A percentile compares a stretch with the other conserved stretches of the same genome.
These are phyloP conservation scores for Crematogaster levior DNA, from an alignment of 2,888 invertebrate species.

Conservation along the genomic window DNA sequence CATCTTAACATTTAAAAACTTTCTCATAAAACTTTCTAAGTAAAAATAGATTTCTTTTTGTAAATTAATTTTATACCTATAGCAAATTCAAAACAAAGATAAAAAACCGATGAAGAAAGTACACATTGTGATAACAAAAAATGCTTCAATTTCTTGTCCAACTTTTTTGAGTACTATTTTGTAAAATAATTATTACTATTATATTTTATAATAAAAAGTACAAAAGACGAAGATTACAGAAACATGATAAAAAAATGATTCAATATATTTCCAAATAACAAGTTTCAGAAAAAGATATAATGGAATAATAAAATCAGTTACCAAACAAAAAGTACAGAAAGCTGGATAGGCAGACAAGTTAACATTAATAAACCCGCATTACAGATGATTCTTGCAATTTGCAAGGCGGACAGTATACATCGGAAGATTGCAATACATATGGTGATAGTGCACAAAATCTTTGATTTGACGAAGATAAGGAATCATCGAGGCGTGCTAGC, in stretches of 20 bases:
- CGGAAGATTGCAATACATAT: slow-evolving; percentile 49
- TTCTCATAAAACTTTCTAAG: not conserved
- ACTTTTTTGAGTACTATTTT: not conserved
- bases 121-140: not conserved
- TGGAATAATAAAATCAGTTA: slow-evolving; percentile 17
- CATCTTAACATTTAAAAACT: not conserved
- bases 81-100: not conserved
- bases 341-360: slow-evolving; percentile 30
- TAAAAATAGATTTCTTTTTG: not conserved
- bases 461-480: slow-evolving; percentile 8
- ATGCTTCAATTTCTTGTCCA: not conserved
- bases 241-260: too few relatives aligned
- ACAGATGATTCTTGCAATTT: slow-evolving; percentile 81
- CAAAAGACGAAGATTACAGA: not conserved
- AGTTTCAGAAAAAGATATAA: not conserved
- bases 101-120: not conserved
- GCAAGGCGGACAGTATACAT: slow-evolving; percentile 1
- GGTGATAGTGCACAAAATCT: slow-evolving; percentile 20
- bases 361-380: slow-evolving; percentile 72
- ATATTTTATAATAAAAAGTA: not conserved
- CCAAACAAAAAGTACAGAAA: slow-evolving; percentile 54
- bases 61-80: not conserved
- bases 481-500: slow-evolving; percentile 39
- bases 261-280: slow-evolving; percentile 3
- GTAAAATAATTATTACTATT: not conserved